Percentiles rank a stretch among this genome's conserved stretches.
phyloP scores from a whole-genome alignment of 2,113 vertebrate genomes.

The Papio anubis region DNA sequence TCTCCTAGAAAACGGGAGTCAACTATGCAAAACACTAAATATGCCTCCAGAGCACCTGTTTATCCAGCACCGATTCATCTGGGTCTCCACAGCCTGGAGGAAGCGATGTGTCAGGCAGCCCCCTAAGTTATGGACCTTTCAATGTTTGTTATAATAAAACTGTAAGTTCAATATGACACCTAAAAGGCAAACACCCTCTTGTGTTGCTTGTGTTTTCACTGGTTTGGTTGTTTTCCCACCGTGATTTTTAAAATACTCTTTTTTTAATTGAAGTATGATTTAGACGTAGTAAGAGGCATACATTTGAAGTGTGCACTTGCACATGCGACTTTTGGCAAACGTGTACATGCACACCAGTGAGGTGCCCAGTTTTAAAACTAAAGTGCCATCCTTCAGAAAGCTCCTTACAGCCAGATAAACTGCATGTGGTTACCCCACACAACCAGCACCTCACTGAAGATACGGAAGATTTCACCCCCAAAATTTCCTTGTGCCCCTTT shows the following conservation, averaged over 20 bases:
- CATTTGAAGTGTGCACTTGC: background rate
- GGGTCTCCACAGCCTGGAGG: background rate
- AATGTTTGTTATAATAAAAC: too few relatives aligned
- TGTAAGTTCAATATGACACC: fast-evolving
- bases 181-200: background rate
- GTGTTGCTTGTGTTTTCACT: background rate
- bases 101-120: background rate
- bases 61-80: background rate
- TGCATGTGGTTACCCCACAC: fast-evolving
- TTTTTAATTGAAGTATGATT: background rate
- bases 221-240: background rate
- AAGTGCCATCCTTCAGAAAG: background rate
- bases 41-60: background rate
- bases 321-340: background rate
- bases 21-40: fast-evolving
- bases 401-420: background rate
- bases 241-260: background rate
- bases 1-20: background rate
- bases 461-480: fast-evolving
- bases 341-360: fast-evolving
- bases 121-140: background rate
- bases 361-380: background rate
- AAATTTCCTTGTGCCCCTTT: background rate
- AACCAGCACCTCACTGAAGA: background rate
- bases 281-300: too few relatives aligned